Evolutionary conservation across 2,113 vertebrate genomes (phyloP).

Genomic region (Alaudala cheleensis): DNA sequence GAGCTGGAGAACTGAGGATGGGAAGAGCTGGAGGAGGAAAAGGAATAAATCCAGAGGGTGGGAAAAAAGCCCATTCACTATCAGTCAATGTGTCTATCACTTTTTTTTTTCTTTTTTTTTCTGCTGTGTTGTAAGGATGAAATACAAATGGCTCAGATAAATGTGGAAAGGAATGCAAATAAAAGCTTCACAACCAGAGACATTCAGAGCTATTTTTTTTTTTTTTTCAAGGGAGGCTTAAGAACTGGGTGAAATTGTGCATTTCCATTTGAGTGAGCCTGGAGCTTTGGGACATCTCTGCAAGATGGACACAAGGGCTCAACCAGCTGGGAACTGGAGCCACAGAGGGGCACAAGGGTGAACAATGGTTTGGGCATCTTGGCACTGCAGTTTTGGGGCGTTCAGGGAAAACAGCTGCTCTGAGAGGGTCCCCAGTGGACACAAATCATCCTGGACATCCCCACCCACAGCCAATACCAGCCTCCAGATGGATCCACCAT

Average conservation of each 20-base stretch:
- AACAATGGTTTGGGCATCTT: not conserved
- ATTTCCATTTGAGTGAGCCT: not conserved
- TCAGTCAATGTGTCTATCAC: not conserved
- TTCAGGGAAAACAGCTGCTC: not conserved
- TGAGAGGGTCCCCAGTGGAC: not conserved
- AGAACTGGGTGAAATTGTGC: not conserved
- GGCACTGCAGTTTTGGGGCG: not conserved
- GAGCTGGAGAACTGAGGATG: not conserved
- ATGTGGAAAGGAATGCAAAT: not conserved
- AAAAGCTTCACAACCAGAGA: not conserved
- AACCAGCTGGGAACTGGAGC: not conserved
- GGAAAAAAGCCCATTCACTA: not conserved
- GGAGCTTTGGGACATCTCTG: not conserved
- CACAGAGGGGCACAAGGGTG: accelerated
- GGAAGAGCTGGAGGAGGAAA: not conserved
- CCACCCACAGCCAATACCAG: not conserved
- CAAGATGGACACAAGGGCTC: not conserved
- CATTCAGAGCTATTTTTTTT: not conserved
- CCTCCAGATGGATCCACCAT: not conserved
- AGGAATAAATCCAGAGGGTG: not conserved
- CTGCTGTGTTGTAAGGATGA: not conserved
- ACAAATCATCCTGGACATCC: not conserved
- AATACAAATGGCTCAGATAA: not conserved
- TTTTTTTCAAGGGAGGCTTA: not conserved
- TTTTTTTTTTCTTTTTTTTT: not conserved